Evolutionary conservation across 1,140 invertebrate genomes (phyloP), one percentile per base, ranked within the genome.

Genomic region (Myzus persicae): DNA sequence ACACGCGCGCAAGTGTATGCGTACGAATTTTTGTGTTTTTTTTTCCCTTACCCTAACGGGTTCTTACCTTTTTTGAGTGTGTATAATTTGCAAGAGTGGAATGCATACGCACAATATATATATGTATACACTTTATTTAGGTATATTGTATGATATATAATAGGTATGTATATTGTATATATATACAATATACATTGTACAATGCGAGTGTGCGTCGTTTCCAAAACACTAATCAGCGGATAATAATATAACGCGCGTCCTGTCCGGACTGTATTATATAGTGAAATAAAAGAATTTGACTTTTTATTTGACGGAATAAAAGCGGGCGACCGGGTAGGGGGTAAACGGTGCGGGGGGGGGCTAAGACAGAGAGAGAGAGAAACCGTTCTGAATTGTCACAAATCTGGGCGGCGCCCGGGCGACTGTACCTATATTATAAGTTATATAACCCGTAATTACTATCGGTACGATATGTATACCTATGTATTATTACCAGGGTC

Each of bases 261-360:
- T 36, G 91, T 92, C 59, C 51, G 76, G 76, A 81, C 91, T 76
- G 18, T 18, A n/a, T n/a, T 76, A 76, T n/a, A n/a, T 76, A 76
- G 59, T 76, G 91, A 44, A 38, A 42, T 26, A n/a, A 59, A 87
- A 40, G 46, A 87, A 87, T 91, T 91, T 44, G 46, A 89, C 87
- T 67, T 91, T 91, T 91, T 59, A 38, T 92, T 92, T 92, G 67
- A 92, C 90, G 90, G 42, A 3, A 36, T 92, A 92, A 92, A 92
- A 67, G 90, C 18, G n/a, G 2, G n/a, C n/a, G n/a, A 46, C 42
- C 0, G 3, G 59, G 26, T 4, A 38, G 8, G 7, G 82, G 22
- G 82, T 76, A 76, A n/a, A 76, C 31, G 59, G 1, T 9, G 59
- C 5, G 31, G 59, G 3, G 6, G 38, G 38, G 20, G 38, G 36